Conservation (phyloP, 1,140 invertebrate species). For the Eciton burchellii region DNA sequence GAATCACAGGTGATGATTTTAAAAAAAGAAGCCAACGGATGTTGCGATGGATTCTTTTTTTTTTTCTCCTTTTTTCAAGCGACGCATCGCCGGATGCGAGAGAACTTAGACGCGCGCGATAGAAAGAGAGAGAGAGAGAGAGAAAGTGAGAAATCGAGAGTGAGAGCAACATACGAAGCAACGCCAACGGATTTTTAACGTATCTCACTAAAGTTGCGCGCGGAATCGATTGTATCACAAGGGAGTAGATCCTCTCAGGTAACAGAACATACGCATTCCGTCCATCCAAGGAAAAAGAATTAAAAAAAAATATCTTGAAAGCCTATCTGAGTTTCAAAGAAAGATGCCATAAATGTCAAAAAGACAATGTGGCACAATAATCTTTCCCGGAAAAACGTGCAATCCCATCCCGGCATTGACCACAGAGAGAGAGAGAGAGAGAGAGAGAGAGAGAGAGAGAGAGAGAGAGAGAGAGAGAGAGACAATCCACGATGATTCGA, state of each 20-base stretch:
- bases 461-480: too few relatives aligned
- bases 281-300: too few relatives aligned
- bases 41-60: slow-evolving; percentile 34
- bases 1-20: slow-evolving; percentile 43
- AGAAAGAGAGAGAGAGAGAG: too few relatives aligned
- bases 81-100: not conserved
- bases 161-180: not conserved
- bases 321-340: not conserved
- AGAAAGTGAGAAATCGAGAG: too few relatives aligned
- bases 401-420: not conserved
- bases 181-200: slow-evolving; percentile 65
- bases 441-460: too few relatives aligned
- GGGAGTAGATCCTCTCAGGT: not conserved
- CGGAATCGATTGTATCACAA: not conserved
- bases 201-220: slow-evolving; percentile 6
- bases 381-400: not conserved
- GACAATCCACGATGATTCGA: too few relatives aligned
- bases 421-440: slow-evolving; percentile 13
- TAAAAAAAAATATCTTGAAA: slow-evolving; percentile 25
- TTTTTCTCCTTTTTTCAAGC: slow-evolving; percentile 9
- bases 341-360: not conserved
- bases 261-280: not conserved
- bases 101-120: too few relatives aligned
- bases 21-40: slow-evolving; percentile 29
- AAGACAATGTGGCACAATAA: not conserved